Evolutionary conservation across 2,888 invertebrate species (phyloP), one percentile per base, ranked within the genome.

Genomic region (Litoditis marina): DNA sequence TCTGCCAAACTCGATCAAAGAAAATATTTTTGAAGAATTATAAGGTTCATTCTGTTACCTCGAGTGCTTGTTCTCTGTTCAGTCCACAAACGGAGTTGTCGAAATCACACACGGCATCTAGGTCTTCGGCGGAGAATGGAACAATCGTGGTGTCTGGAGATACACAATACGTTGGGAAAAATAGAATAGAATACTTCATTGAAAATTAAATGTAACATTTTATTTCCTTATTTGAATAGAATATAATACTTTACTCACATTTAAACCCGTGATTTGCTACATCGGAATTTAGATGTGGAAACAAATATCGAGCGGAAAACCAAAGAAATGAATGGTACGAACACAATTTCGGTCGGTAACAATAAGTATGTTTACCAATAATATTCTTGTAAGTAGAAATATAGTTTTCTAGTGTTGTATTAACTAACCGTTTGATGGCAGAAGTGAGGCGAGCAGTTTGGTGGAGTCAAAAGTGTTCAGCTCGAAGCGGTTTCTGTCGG

Each of bases 81-180:
- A 73, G 66, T 8, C 76, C 72, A 55, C 74, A 76, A 11, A 82
- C 73, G 4, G 73, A 69, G 11, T 68, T 54, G 57, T 80, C 80
- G 60, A 74, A 80, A 19, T 78, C 77, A 28, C 72, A 46, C 25
- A 78, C 52, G 11, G 66, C 69, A 22, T 78, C 70, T 42, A 71
- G 68, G 46, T 76, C 74, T 27, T 57, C 30, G n/a, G 56, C 54
- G 1, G 65, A 56, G 67, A 69, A 76, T 19, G 58, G 31, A 27
- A 59, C 57, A 36, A 76, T 61, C 13, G 63, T 62, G 22, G 64
- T 60, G 47, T 68, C 74, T 76, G 60, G n/a, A n/a, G n/a, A n/a
- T n/a, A n/a, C n/a, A n/a, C n/a, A n/a, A n/a, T n/a, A n/a, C n/a
- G n/a, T n/a, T n/a, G n/a, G n/a, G n/a, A n/a, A n/a, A n/a, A n/a